Base-by-base conservation (phyloP, 1,140 invertebrate genomes). In the Pseudobourletiella spinata region DNA sequence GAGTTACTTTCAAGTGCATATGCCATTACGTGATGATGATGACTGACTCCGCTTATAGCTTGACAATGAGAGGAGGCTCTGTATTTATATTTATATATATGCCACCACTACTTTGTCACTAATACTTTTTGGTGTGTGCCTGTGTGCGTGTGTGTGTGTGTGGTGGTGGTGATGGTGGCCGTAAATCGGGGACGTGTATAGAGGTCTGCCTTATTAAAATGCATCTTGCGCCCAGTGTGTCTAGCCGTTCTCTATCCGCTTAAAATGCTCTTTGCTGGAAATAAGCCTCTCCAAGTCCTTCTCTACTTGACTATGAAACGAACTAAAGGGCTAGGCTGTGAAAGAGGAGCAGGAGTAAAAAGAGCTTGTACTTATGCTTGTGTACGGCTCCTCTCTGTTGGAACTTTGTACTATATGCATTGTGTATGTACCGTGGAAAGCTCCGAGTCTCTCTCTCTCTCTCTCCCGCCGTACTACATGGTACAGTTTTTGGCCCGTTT, bases 131-230 rank as follows among this genome's bases (percentile, higher is more conserved):
- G n/a, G n/a, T n/a, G n/a, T n/a, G n/a, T n/a, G n/a, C n/a, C n/a
- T n/a, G n/a, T n/a, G n/a, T n/a, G n/a, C n/a, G n/a, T n/a, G n/a
- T n/a, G n/a, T n/a, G n/a, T n/a, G n/a, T n/a, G n/a, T n/a, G n/a
- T n/a, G n/a, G n/a, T n/a, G n/a, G n/a, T n/a, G n/a, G n/a, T n/a
- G n/a, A n/a, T n/a, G 52, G 58, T 44, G 55, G 48, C 56, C 29
- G 26, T 66, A 66, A 66, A 62, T 65, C 64, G 52, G 55, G 52
- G 61, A 65, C 58, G 61, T 57, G n/a, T n/a, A n/a, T n/a, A n/a
- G n/a, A n/a, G 62, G 66, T 61, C 62, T 67, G 66, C 62, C 66
- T 67, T 67, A 67, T 67, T 67, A 67, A 67, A 67, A 67, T 67
- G 56, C 64, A 64, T 67, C 66, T 67, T 64, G 59, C 35, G 43